phyloP scores from a whole-genome alignment of 2,797 vertebrate genomes.

The Bradypus variegatus region DNA sequence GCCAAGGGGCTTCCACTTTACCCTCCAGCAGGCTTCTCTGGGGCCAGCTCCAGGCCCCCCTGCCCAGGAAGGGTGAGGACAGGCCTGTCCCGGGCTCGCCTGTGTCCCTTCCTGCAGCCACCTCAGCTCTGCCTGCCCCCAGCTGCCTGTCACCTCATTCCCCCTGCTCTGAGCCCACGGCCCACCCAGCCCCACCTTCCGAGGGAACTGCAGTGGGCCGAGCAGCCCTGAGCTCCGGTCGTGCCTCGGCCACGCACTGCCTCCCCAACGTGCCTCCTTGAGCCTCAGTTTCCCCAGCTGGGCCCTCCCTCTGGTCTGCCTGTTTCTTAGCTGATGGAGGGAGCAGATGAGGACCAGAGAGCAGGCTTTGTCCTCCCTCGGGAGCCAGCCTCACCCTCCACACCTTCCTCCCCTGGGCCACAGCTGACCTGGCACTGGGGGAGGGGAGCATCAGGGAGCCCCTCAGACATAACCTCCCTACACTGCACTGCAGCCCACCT shows the following conservation, averaged over 20 bases:
- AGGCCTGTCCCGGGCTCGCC: not conserved
- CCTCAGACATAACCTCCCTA: not conserved
- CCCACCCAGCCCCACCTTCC: not conserved
- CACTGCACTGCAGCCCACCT: fast-evolving
- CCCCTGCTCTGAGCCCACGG: not conserved
- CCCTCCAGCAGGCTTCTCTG: not conserved
- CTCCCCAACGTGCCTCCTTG: not conserved
- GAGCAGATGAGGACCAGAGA: not conserved
- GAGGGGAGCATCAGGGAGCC: not conserved
- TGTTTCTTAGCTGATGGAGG: not conserved
- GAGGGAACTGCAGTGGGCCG: not conserved
- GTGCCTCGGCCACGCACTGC: not conserved
- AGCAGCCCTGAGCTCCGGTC: not conserved
- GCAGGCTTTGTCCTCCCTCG: not conserved
- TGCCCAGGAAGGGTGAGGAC: not conserved
- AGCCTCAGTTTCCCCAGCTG: not conserved
- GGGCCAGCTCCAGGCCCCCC: not conserved
- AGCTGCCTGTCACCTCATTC: not conserved
- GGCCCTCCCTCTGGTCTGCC: not conserved
- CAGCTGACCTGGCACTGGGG: not conserved
- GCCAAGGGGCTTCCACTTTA: not conserved
- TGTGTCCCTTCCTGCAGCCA: fast-evolving
- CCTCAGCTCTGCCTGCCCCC: not conserved
- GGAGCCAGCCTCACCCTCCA: not conserved
- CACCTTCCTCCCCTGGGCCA: not conserved